These are phyloP conservation scores for Fragariocoptes setiger DNA, from an alignment of 1,140 invertebrate species.

Conservation along the genomic window DNA sequence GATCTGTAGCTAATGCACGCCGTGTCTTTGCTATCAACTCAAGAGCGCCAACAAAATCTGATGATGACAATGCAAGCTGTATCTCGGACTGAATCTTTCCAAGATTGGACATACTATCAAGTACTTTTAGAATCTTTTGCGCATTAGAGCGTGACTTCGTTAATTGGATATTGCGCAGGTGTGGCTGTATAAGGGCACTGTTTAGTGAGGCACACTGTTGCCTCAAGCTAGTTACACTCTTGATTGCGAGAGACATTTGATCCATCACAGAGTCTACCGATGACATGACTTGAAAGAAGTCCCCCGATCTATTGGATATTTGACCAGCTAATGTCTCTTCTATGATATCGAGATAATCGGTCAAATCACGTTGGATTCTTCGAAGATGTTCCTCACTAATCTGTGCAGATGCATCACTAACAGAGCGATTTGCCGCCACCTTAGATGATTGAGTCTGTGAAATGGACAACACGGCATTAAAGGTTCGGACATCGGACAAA, in stretches of 20 bases:
- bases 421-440: too few relatives aligned
- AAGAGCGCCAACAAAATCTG: too few relatives aligned
- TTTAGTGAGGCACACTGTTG: constrained; percentile 6
- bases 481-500: neutral
- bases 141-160: constrained; percentile 8
- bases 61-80: too few relatives aligned
- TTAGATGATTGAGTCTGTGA: too few relatives aligned
- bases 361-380: constrained; percentile 25
- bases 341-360: constrained; percentile 71
- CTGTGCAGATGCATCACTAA: too few relatives aligned
- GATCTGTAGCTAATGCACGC: too few relatives aligned
- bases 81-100: constrained; percentile 67
- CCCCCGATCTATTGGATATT: constrained; percentile 73
- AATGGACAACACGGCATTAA: neutral
- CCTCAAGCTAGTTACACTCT: constrained; percentile 23
- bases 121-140: constrained; percentile 10
- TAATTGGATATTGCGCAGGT: constrained; percentile 7
- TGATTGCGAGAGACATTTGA: constrained; percentile 46
- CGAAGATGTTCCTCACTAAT: too few relatives aligned
- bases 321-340: constrained; percentile 81
- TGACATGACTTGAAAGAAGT: constrained; percentile 86
- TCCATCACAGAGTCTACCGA: constrained; percentile 74
- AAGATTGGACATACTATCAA: constrained; percentile 72
- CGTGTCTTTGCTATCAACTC: too few relatives aligned
- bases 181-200: constrained; percentile 25